phyloP scores from a whole-genome alignment of 2,797 vertebrate species.

The Australoheros facetus region DNA sequence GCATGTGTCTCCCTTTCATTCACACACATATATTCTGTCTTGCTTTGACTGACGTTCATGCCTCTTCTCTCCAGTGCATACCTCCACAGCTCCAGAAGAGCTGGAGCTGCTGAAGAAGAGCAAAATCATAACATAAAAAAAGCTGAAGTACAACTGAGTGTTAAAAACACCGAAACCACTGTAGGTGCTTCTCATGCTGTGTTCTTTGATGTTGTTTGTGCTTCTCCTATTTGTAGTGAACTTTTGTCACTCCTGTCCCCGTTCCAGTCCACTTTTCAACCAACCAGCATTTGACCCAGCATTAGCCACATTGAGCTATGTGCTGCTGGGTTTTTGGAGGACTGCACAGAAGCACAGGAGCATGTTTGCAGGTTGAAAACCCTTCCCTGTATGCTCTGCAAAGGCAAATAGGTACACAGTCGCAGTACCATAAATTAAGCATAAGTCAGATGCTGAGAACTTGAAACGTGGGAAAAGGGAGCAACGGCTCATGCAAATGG shows the following conservation, averaged over 20 bases:
- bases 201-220: background rate
- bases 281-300: background rate
- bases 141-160: too few relatives aligned
- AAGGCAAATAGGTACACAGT: background rate
- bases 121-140: background rate
- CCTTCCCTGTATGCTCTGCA: background rate
- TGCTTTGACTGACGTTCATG: too few relatives aligned
- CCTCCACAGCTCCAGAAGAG: too few relatives aligned
- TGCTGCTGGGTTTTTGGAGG: background rate
- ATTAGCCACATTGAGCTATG: background rate
- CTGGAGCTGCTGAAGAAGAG: background rate
- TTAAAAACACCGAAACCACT: background rate
- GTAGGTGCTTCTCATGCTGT: background rate
- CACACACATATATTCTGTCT: too few relatives aligned
- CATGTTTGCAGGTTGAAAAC: background rate
- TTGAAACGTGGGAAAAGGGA: background rate
- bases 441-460: background rate
- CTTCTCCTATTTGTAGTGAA: background rate
- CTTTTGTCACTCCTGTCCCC: background rate
- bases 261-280: background rate
- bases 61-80: too few relatives aligned
- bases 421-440: background rate
- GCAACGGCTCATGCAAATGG: accelerated
- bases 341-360: background rate
- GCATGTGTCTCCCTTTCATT: too few relatives aligned